Percentiles rank a stretch among this genome's conserved stretches.
phyloP scores from a whole-genome alignment of 2,113 vertebrate species.

The Origma solitaria region DNA sequence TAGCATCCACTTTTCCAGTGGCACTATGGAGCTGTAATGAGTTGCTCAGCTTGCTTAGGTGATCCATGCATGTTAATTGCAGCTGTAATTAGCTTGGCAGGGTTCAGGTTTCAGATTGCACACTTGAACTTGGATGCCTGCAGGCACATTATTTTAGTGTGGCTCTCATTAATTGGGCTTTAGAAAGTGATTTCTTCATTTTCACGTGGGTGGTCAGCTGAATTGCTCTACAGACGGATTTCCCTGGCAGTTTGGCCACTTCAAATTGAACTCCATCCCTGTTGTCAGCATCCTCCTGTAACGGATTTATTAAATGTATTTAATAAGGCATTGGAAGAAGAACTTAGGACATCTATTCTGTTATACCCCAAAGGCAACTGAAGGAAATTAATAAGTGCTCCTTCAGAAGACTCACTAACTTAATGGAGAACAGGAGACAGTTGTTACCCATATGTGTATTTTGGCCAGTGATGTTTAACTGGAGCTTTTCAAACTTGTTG shows the following conservation, averaged over 20 bases:
- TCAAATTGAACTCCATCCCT: neutral
- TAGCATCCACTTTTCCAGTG: neutral
- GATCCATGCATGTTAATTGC: neutral
- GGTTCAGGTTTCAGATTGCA: neutral
- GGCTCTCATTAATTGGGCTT: neutral
- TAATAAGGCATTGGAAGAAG: neutral
- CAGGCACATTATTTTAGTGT: neutral
- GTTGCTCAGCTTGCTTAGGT: neutral
- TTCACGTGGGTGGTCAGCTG: neutral
- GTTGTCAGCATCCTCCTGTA: neutral
- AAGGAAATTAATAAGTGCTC: neutral
- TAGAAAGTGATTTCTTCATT: neutral
- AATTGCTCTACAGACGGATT: neutral
- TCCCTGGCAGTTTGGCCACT: neutral
- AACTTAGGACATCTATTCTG: neutral
- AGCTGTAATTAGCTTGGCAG: neutral
- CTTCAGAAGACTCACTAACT: neutral
- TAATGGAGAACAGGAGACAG: neutral
- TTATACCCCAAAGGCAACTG: neutral
- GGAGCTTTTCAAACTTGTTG: neutral
- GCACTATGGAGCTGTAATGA: neutral
- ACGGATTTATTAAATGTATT: neutral
- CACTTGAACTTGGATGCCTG: neutral
- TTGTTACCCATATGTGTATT: rapidly evolving
- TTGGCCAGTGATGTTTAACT: neutral